A percentile compares a stretch with the other conserved stretches of the same genome.
Evolutionary conservation across 1,140 invertebrate genomes (phyloP).

Genomic region (Neodiprion pinetum): DNA sequence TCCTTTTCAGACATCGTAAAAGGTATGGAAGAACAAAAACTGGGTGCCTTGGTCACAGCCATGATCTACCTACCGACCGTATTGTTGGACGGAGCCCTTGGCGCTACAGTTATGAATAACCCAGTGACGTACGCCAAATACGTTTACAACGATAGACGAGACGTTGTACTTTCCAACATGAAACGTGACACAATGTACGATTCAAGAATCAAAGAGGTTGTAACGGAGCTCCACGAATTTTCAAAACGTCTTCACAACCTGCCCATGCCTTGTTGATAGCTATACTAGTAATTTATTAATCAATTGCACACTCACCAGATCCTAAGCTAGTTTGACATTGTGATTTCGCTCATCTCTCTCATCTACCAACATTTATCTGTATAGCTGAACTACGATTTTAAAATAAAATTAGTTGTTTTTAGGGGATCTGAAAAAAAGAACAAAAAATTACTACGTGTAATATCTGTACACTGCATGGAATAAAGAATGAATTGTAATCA

Average conservation of each 20-base stretch:
- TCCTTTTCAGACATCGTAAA: slow-evolving; percentile 45
- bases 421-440: too few relatives aligned
- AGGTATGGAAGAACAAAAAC: slow-evolving; percentile 48
- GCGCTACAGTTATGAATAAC: slow-evolving; percentile 36
- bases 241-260: slow-evolving; percentile 38
- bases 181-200: slow-evolving; percentile 38
- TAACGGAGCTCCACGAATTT: slow-evolving; percentile 49
- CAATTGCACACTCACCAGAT: slow-evolving; percentile 6
- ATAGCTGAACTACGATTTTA: too few relatives aligned
- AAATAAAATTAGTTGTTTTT: too few relatives aligned
- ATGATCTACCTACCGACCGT: slow-evolving; percentile 46
- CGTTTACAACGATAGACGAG: slow-evolving; percentile 38
- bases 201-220: slow-evolving; percentile 38
- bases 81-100: slow-evolving; percentile 42
- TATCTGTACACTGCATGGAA: too few relatives aligned
- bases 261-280: slow-evolving; percentile 28
- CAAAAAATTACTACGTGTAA: too few relatives aligned
- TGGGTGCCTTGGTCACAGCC: slow-evolving; percentile 46
- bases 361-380: too few relatives aligned
- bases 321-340: too few relatives aligned
- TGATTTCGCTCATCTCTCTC: too few relatives aligned
- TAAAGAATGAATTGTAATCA: too few relatives aligned
- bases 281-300: background rate
- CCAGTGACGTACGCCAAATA: slow-evolving; percentile 38
- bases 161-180: slow-evolving; percentile 39